Conservation (phyloP, 2,797 vertebrate genomes). For the Centropyge bicolor region DNA sequence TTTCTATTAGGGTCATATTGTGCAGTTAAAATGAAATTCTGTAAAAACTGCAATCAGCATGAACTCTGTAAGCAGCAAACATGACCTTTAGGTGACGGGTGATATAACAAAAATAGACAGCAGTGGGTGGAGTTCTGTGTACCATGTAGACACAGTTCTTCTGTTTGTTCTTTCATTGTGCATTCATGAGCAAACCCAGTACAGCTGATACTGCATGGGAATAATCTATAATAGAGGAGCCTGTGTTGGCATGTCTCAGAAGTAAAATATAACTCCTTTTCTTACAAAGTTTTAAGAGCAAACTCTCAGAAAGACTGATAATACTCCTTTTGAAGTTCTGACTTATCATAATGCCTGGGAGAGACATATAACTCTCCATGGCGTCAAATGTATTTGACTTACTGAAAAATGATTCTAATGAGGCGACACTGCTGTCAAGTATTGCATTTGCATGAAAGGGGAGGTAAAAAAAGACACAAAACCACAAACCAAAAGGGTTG, state of each 20-base stretch:
- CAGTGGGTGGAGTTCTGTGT: constrained; percentile 3
- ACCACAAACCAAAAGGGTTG: not conserved
- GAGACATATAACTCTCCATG: not conserved
- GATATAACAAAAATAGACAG: constrained; percentile 48
- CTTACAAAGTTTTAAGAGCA: not conserved
- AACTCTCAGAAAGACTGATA: not conserved
- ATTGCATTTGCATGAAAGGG: not conserved
- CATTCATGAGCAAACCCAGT: constrained; percentile 12
- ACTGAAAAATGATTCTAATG: not conserved
- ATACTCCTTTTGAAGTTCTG: not conserved
- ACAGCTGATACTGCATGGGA: not conserved
- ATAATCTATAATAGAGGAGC: constrained; percentile 9
- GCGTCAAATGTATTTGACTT: not conserved
- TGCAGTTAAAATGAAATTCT: constrained; percentile 37
- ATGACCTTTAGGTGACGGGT: constrained; percentile 61
- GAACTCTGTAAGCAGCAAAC: constrained; percentile 29
- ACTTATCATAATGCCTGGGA: constrained; percentile 3
- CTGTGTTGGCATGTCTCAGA: constrained; percentile 1
- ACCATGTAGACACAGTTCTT: constrained; percentile 7
- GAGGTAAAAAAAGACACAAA: constrained; percentile 2
- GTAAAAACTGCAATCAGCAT: constrained; percentile 7
- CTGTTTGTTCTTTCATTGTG: constrained; percentile 32
- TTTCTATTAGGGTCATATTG: not conserved
- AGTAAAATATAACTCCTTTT: not conserved
- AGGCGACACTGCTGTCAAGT: not conserved